phyloP scores from a whole-genome alignment of 2,113 vertebrate species.

The Plecturocebus donacophilus region DNA sequence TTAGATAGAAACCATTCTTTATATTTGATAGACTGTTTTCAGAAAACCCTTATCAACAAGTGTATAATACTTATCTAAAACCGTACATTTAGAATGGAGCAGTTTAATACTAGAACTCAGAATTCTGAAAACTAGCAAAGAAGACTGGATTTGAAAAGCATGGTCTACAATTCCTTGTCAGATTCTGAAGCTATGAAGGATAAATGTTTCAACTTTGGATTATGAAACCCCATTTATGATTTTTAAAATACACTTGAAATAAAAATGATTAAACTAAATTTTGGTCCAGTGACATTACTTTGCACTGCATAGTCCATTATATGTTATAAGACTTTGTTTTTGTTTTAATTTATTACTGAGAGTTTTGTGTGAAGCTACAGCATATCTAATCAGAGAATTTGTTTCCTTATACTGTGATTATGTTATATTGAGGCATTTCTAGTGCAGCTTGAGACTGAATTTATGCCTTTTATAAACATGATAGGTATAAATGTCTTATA shows the following conservation, averaged over 20 bases:
- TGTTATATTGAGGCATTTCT: neutral
- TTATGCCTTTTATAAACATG: conserved; percentile 32
- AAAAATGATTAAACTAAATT: conserved; percentile 65
- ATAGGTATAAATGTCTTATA: conserved; percentile 17
- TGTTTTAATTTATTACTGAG: conserved; percentile 72
- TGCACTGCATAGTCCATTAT: conserved; percentile 57
- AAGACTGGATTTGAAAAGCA: conserved; percentile 49
- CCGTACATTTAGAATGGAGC: neutral
- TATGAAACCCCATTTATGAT: conserved; percentile 65
- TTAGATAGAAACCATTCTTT: conserved; percentile 37
- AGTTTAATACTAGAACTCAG: conserved; percentile 8
- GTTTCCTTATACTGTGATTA: conserved; percentile 59
- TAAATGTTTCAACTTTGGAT: conserved; percentile 57
- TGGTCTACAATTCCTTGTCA: conserved; percentile 49
- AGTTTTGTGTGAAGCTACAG: conserved; percentile 29
- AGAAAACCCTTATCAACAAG: conserved; percentile 32
- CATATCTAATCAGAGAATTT: conserved; percentile 42
- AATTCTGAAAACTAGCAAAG: conserved; percentile 37
- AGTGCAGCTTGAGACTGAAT: conserved; percentile 30
- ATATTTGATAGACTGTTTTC: conserved; percentile 52
- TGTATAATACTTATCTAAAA: conserved; percentile 18
- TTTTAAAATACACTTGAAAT: conserved; percentile 77
- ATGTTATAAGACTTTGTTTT: conserved; percentile 46
- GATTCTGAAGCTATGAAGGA: conserved; percentile 57
- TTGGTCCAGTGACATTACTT: conserved; percentile 77